These are phyloP conservation scores for Brachyhypopomus occidentalis DNA, from an alignment of 2,113 vertebrate species.

Conservation along the genomic window DNA sequence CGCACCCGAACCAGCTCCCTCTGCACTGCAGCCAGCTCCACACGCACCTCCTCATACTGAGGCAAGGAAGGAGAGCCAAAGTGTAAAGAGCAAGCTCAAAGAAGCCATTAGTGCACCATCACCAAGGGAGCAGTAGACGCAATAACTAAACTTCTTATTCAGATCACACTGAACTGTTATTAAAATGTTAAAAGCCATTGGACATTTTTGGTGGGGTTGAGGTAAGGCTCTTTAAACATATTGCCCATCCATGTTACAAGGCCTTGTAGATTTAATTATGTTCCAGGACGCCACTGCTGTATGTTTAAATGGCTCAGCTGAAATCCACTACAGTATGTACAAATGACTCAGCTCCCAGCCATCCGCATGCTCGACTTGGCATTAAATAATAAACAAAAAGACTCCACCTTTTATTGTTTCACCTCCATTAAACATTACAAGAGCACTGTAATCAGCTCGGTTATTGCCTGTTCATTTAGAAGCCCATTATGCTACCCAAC, in stretches of 20 bases:
- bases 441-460: background rate
- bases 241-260: background rate
- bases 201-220: background rate
- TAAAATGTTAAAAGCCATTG: too few relatives aligned
- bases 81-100: background rate
- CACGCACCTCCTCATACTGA: constrained; percentile 71
- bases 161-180: too few relatives aligned
- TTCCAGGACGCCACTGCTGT: background rate
- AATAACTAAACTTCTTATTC: too few relatives aligned
- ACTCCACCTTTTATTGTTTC: background rate
- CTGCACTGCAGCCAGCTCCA: constrained; percentile 66
- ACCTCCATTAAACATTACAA: background rate
- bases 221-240: background rate
- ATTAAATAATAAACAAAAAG: background rate
- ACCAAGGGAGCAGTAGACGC: background rate
- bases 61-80: background rate
- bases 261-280: background rate
- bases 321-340: background rate
- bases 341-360: background rate
- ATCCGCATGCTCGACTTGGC: background rate
- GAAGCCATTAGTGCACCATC: background rate
- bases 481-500: background rate
- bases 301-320: background rate
- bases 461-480: background rate
- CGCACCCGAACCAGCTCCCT: constrained; percentile 67